Base-by-base conservation (phyloP, 2,888 invertebrate genomes). In the Stenchaetothrips biformis region DNA sequence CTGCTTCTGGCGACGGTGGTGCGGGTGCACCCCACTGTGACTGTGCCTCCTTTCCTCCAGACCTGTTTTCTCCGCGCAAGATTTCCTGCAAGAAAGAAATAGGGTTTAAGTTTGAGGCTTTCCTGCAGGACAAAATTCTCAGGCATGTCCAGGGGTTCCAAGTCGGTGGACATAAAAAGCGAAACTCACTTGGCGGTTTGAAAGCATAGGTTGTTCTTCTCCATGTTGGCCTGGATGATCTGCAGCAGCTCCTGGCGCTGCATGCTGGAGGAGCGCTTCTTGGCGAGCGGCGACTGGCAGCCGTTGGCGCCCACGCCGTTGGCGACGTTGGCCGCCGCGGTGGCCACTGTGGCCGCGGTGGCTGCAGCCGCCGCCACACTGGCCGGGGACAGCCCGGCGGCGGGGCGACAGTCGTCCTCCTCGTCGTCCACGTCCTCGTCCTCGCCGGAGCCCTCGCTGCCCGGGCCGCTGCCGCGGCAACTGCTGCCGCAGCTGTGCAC, bases 181-280 rank as follows among this genome's bases (percentile, higher is more conserved):
- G 7, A 7, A 82, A 86, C 88, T 86, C 87, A 94, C 94, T 93
- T 92, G 86, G 92, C 90, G 86, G 92, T 90, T 90, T 94, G 93
- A 91, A 94, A 93, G 91, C 92, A 92, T 90, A 94, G 88, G 87
- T 94, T 94, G 88, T 94, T 95, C 88, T 94, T 95, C 87, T 95
- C 95, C 95, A 96, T 95, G 88, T 95, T 95, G 83, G 94, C 94
- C 87, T 95, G 93, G 86, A 95, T 94, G 85, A 95, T 93, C 88
- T 95, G 94, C 83, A 95, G 91, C 83, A 95, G 89, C 88, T 95
- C 95, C 84, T 94, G 92, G 84, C 94, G 90, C 86, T 94, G 94
- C 84, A 94, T 87, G 83, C 93, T 92, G 83, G 93, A 92, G 81
- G 93, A 93, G 82, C 91, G 89, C 85, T 91, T 91, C 85, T 91